Evolutionary conservation across 2,888 invertebrate genomes (phyloP), one percentile per base, ranked within the genome.

Genomic region (Cephonodes hylas): DNA sequence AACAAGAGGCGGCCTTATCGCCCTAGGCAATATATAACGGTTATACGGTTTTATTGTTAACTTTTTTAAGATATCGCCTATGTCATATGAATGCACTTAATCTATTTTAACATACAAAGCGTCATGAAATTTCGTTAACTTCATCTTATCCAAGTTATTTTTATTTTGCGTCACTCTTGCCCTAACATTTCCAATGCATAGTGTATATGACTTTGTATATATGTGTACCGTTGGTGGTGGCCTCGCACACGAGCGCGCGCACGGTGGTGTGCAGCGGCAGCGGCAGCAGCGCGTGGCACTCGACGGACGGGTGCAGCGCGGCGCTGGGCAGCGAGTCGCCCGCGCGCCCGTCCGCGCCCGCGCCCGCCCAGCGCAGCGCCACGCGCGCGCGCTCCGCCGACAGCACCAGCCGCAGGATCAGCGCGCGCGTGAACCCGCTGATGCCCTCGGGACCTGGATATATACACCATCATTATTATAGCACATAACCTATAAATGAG

Each of bases 331-430:
- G 64, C 64, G 96, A 45, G 10, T 63, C 64, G 96, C 44, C 60
- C 61, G 53, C 65, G 60, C 67, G 53, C 56, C 48, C 63, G 63
- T 63, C 96, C 58, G 96, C 83, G 10, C 79, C 81, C 63, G 18
- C 63, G 63, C 84, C 80, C 10, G 92, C 83, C 90, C 88, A 91
- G 63, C 90, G 89, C 63, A 98, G 94, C 71, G 96, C 96, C 23
- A 98, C 96, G 23, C 95, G 93, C 65, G 96, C 95, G 74, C 96
- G 96, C 88, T 98, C 97, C 77, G 96, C 96, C 77, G 98, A 97
- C 66, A 98, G 89, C 67, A 98, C 91, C 62, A 98, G 93, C 77
- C 98, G 97, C 60, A 98, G 91, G 68, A 98, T 95, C 63, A 98
- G 90, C 60, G 98, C 94, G 27, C 98, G 94, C 44, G 97, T 96